Evolutionary conservation across 2,888 invertebrate genomes (phyloP).

Genomic region (Lordiphosa andalusiaca): DNA sequence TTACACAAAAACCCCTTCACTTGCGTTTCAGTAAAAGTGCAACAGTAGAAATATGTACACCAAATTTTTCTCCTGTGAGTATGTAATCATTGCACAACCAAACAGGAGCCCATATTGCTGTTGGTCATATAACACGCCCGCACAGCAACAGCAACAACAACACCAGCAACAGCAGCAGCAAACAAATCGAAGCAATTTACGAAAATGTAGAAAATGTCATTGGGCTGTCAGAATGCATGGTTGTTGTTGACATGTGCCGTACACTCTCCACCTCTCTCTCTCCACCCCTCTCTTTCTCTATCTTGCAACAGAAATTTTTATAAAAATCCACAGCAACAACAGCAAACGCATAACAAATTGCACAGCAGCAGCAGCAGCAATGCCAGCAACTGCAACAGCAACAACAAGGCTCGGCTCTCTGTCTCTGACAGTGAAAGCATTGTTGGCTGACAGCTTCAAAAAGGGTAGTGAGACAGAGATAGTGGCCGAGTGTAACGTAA

Average conservation of each 20-base stretch:
- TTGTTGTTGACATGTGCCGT: constrained; percentile 67
- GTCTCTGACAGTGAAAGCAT: constrained; percentile 73
- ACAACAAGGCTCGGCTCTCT: constrained; percentile 38
- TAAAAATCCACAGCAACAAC: constrained; percentile 51
- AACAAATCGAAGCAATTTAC: constrained; percentile 77
- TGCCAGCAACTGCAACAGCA: constrained; percentile 9
- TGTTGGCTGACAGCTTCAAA: constrained; percentile 66
- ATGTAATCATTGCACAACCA: constrained; percentile 25
- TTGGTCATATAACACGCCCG: constrained; percentile 48
- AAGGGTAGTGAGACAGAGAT: constrained; percentile 22
- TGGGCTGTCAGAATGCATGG: constrained; percentile 78
- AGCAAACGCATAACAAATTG: constrained; percentile 41
- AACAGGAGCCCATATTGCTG: constrained; percentile 26
- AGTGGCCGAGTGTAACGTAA: constrained; percentile 36
- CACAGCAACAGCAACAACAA: constrained; percentile 23
- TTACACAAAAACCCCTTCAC: too few species aligned
- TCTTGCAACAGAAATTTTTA: constrained; percentile 53
- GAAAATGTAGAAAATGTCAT: constrained; percentile 78
- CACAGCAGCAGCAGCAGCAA: constrained; percentile 45
- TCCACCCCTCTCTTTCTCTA: constrained; percentile 4
- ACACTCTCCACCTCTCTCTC: constrained; percentile 13
- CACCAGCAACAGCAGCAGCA: constrained; percentile 26
- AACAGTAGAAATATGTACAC: constrained; percentile 10
- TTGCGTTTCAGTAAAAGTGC: not conserved
- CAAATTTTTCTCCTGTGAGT: constrained; percentile 4